phyloP scores from a whole-genome alignment of 2,113 vertebrate species.

The Sisor rabdophorus region DNA sequence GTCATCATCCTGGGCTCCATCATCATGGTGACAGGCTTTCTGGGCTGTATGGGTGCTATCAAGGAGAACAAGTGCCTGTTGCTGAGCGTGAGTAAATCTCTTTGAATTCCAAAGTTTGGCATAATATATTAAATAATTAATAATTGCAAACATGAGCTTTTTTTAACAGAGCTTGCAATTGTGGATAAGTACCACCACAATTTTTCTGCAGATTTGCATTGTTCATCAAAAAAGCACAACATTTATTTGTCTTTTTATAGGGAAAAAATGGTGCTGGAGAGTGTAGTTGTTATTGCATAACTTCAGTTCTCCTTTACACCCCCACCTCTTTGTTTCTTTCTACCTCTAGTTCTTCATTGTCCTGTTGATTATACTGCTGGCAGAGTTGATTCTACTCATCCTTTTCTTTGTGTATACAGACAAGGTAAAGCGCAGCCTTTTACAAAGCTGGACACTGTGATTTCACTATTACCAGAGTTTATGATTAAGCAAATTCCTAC shows the following conservation, averaged over 20 bases:
- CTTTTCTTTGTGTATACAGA: slow-evolving; percentile 96
- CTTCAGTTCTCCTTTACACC: neutral
- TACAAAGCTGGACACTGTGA: neutral
- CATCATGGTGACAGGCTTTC: slow-evolving; percentile 94
- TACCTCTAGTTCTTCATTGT: slow-evolving; percentile 90
- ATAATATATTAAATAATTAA: too few species aligned
- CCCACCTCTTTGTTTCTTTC: slow-evolving; percentile 21
- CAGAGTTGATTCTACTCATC: slow-evolving; percentile 90
- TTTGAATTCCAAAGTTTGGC: slow-evolving; percentile 23
- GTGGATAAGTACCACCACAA: too few species aligned
- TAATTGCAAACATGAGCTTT: too few species aligned
- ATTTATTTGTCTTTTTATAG: too few species aligned
- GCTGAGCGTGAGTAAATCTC: slow-evolving; percentile 81
- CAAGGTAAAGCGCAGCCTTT: slow-evolving; percentile 69
- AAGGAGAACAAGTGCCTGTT: slow-evolving; percentile 99
- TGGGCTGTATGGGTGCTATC: slow-evolving; percentile 96
- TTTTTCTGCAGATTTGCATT: too few species aligned
- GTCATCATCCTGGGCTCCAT: slow-evolving; percentile 90
- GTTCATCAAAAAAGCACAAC: too few species aligned
- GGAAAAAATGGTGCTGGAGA: too few species aligned
- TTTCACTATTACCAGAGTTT: too few species aligned
- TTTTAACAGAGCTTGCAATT: too few species aligned
- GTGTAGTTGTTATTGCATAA: neutral
- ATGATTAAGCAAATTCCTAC: too few species aligned
- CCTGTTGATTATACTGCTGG: slow-evolving; percentile 87